Base-by-base conservation (phyloP, 2,888 invertebrate species). In the Ormyrus rosae region DNA sequence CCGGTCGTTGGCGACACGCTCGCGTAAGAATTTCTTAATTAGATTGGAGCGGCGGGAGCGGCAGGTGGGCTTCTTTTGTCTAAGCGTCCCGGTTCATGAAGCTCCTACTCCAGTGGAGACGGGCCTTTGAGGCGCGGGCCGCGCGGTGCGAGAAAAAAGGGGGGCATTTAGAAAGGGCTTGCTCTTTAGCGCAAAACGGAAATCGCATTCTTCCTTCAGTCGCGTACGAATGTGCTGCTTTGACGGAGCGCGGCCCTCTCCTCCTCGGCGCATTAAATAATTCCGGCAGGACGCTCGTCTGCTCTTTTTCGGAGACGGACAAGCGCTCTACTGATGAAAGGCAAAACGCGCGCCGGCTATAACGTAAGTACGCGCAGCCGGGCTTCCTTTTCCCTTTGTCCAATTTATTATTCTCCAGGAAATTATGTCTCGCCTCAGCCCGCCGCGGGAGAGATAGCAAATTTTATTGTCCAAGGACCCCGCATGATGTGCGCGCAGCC, bases 1-100 rank as follows among this genome's bases (percentile, higher is more conserved):
- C 10, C 46, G 51, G 19, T 9, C 51, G 74, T 7, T 9, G 50
- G 53, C 70, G 78, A 79, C 74, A 85, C 85, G 83, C 85, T 86
- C 87, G 86, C 87, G 87, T 88, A 88, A 88, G 87, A 89, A 88
- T 88, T 89, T 87, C 87, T 88, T 89, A 89, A 89, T 89, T 89
- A 88, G 87, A 89, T 88, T 85, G 85, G 84, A 85, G 84, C 85
- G 80, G 85, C 84, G 46, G n/a, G 58, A 67, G 10, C 84, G 85
- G 50, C 84, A 76, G 78, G 80, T 80, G 76, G 83, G 83, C 83
- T 86, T 86, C 86, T 86, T 88, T 86, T 86, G 84, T 86, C 83
- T 73, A 34, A 13, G 13, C 74, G 73, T 9, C 60, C 11, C 83
- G 83, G 81, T 80, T 83, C 83, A 82, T 80, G 84, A 83, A 82